Conservation (phyloP, 2,113 vertebrate species). For the Myrmecobius fasciatus region DNA sequence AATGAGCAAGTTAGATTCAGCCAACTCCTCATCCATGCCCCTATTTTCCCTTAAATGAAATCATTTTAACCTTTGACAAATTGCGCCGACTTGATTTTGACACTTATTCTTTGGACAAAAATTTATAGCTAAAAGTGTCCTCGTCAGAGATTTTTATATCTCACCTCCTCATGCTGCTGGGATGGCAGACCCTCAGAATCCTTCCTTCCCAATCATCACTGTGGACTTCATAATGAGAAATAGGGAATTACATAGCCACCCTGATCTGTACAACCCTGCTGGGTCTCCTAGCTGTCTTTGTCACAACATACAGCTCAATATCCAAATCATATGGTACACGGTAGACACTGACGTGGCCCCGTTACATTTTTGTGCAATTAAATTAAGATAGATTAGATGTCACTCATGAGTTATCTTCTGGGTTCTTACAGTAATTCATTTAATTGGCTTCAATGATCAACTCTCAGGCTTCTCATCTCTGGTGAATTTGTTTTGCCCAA, state of each 20-base stretch:
- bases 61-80: not conserved
- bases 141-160: not conserved
- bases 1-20: slow-evolving; percentile 41
- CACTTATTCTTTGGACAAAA: not conserved
- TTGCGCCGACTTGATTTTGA: not conserved
- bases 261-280: slow-evolving; percentile 28
- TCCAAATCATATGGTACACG: slow-evolving; percentile 24
- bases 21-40: not conserved
- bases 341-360: slow-evolving; percentile 46
- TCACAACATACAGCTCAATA: slow-evolving; percentile 29
- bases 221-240: slow-evolving; percentile 59
- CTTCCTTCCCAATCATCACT: slow-evolving; percentile 34
- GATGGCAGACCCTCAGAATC: slow-evolving; percentile 18
- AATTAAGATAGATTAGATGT: slow-evolving; percentile 77
- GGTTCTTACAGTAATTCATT: slow-evolving; percentile 77
- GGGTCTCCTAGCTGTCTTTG: slow-evolving; percentile 35
- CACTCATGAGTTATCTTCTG: slow-evolving; percentile 77
- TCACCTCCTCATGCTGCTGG: not conserved
- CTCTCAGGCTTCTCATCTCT: slow-evolving; percentile 74
- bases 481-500: slow-evolving; percentile 74
- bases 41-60: slow-evolving; percentile 42
- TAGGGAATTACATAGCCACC: slow-evolving; percentile 57
- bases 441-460: slow-evolving; percentile 77
- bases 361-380: slow-evolving; percentile 75
- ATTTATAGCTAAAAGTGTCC: not conserved